Conservation (phyloP, 2,888 invertebrate species). For the Microplitis deprimator region DNA sequence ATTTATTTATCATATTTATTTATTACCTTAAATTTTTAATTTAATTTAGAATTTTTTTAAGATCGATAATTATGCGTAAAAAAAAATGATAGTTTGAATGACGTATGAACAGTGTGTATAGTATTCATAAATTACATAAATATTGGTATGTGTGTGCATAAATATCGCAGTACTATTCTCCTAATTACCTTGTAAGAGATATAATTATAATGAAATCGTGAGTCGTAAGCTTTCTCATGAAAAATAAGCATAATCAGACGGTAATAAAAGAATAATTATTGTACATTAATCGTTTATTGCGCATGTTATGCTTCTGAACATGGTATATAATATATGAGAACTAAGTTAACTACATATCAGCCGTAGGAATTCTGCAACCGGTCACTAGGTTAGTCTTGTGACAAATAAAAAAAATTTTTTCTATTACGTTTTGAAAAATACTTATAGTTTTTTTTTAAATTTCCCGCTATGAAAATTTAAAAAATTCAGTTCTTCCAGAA, state of each 20-base stretch:
- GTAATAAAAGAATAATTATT: slow-evolving; percentile 35
- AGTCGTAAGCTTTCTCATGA: slow-evolving; percentile 17
- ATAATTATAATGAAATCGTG: slow-evolving; percentile 24
- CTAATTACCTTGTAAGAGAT: slow-evolving; percentile 27
- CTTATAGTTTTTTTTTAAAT: too few relatives aligned
- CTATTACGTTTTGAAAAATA: not conserved
- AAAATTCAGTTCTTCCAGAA: too few relatives aligned
- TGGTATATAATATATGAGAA: slow-evolving; percentile 10
- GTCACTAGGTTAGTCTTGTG: slow-evolving; percentile 33
- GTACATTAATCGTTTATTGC: slow-evolving; percentile 16
- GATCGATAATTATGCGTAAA: not conserved
- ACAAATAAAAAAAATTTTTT: not conserved
- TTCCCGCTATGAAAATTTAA: too few relatives aligned
- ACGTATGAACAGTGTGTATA: too few relatives aligned
- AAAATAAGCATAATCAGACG: slow-evolving; percentile 25
- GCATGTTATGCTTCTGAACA: slow-evolving; percentile 34
- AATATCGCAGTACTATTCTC: not conserved
- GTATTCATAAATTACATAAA: not conserved
- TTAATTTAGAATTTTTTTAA: not conserved
- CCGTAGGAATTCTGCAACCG: slow-evolving; percentile 25
- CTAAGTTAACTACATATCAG: slow-evolving; percentile 15
- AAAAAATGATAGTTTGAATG: too few relatives aligned
- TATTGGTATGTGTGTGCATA: not conserved
- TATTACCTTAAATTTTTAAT: not conserved
- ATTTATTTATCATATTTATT: not conserved